A percentile compares a stretch with the other conserved stretches of the same genome.
Evolutionary conservation across 2,113 vertebrate species (phyloP).

Genomic region (Scomber japonicus): DNA sequence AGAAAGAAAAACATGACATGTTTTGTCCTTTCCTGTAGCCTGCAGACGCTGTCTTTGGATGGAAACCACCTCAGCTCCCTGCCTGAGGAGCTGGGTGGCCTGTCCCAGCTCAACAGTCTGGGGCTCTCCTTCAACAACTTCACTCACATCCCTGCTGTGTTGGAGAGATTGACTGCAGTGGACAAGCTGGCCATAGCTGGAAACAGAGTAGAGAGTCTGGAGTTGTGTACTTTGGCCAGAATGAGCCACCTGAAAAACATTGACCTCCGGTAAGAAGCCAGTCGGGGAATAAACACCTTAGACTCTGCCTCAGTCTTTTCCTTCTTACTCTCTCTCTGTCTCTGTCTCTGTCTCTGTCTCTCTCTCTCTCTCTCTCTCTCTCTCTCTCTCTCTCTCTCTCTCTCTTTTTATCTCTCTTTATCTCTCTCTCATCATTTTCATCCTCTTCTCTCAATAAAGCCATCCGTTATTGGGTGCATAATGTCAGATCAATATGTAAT

Average conservation of each 20-base stretch:
- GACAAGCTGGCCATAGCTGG: conserved; percentile 94
- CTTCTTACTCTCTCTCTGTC: background rate
- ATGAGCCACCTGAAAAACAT: conserved; percentile 92
- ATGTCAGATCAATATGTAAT: conserved; percentile 37
- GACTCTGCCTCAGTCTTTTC: background rate
- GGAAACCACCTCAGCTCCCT: conserved; percentile 91
- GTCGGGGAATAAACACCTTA: conserved; percentile 11
- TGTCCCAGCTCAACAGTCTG: conserved; percentile 90
- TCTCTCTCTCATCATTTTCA: background rate
- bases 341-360: too few relatives aligned
- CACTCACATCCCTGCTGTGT: conserved; percentile 87
- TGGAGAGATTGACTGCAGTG: conserved; percentile 87
- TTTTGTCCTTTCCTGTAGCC: conserved; percentile 78
- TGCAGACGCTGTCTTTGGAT: conserved; percentile 94
- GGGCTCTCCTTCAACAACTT: conserved; percentile 96
- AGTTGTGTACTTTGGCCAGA: conserved; percentile 84
- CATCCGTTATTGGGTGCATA: conserved; percentile 31
- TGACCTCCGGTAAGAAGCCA: conserved; percentile 91
- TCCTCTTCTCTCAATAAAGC: conserved; percentile 4
- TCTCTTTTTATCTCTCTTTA: too few relatives aligned
- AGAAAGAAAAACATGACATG: conserved; percentile 4
- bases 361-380: too few relatives aligned
- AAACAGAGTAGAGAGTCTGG: conserved; percentile 88
- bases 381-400: too few relatives aligned
- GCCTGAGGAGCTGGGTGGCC: conserved; percentile 91